These are phyloP conservation scores for Puma concolor DNA, from an alignment of 2,113 vertebrate species.

Conservation along the genomic window DNA sequence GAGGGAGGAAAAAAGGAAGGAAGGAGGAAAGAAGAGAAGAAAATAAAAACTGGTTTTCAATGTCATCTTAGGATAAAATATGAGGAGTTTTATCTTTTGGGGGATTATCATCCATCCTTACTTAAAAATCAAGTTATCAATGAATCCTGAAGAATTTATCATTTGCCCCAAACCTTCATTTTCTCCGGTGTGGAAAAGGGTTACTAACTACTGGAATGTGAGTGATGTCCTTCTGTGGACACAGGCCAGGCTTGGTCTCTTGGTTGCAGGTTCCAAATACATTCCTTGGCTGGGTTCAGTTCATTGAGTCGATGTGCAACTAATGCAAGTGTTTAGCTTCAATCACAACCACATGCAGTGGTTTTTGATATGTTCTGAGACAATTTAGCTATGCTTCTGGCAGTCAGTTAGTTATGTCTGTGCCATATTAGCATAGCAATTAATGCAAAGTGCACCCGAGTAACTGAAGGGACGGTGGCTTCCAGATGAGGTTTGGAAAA, in stretches of 20 bases:
- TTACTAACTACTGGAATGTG: neutral
- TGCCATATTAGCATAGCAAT: neutral
- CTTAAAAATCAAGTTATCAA: slow-evolving; percentile 6
- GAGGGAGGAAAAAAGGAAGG: neutral
- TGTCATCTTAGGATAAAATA: neutral
- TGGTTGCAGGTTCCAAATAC: slow-evolving; percentile 46
- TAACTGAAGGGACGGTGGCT: neutral
- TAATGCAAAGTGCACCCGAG: neutral
- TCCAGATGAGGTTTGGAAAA: neutral
- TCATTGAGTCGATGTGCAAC: neutral
- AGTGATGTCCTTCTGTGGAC: neutral
- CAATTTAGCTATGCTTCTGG: slow-evolving; percentile 30
- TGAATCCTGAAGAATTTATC: neutral
- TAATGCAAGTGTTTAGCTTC: slow-evolving; percentile 33
- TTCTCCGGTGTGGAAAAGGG: slow-evolving; percentile 18
- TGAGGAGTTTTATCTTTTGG: slow-evolving; percentile 17
- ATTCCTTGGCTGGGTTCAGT: slow-evolving; percentile 8
- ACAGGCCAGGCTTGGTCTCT: neutral
- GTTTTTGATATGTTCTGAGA: slow-evolving; percentile 6
- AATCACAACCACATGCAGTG: slow-evolving; percentile 32
- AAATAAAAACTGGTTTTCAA: slow-evolving; percentile 45
- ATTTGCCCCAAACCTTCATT: neutral
- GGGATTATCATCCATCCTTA: neutral
- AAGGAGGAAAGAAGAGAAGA: neutral
- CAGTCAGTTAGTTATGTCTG: slow-evolving; percentile 51